A percentile compares a stretch with the other conserved stretches of the same genome.
Conservation (phyloP, 2,797 vertebrate species). For the Podarcis lilfordi region DNA sequence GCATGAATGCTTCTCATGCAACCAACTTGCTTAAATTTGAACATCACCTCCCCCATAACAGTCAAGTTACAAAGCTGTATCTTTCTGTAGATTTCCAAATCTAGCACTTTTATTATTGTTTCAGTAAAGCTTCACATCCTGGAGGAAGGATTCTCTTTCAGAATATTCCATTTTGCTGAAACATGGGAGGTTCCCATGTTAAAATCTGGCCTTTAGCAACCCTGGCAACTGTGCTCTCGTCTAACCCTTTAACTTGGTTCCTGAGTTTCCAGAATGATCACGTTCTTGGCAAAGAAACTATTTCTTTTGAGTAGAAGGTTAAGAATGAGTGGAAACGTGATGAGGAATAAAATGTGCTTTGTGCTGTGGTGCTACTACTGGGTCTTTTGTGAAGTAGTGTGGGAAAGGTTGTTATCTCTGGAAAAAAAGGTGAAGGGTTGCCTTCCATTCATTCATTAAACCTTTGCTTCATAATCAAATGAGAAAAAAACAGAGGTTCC, state of each 20-base stretch:
- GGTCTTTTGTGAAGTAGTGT: background rate
- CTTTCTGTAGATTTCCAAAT: background rate
- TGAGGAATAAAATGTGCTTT: constrained; percentile 26
- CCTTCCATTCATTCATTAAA: background rate
- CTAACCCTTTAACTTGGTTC: constrained; percentile 25
- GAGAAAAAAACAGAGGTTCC: background rate
- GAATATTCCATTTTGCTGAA: constrained; percentile 31
- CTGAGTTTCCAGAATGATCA: constrained; percentile 38
- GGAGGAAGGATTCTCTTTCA: constrained; percentile 1
- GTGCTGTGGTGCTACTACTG: background rate
- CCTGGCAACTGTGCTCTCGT: background rate
- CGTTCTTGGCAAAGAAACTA: constrained; percentile 28
- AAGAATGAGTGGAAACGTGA: constrained; percentile 26
- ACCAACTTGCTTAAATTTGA: background rate
- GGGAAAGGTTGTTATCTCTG: constrained; percentile 21
- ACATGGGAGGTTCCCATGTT: background rate
- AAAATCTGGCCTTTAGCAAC: constrained; percentile 18
- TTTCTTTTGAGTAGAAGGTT: constrained; percentile 22
- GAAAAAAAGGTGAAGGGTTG: background rate
- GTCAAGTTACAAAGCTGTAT: background rate
- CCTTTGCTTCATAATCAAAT: background rate
- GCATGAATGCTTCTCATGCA: background rate
- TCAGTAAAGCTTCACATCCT: constrained; percentile 14
- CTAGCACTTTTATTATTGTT: background rate
- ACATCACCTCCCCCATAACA: background rate